Evolutionary conservation across 1,140 invertebrate genomes (phyloP), one percentile per base, ranked within the genome.

Genomic region (Tetranychus cinnabarinus): DNA sequence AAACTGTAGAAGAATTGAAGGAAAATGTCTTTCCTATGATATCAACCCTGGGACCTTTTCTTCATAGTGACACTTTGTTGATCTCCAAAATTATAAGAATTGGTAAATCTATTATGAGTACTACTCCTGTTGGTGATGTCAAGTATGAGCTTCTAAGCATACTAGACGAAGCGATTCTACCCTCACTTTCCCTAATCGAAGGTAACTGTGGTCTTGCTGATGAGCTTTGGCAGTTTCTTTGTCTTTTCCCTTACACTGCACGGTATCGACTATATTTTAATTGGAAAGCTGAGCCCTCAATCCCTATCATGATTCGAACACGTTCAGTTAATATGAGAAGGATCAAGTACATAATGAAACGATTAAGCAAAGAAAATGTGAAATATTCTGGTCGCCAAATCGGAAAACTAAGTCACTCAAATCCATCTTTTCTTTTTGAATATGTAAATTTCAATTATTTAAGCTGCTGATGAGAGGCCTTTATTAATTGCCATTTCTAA

Each of bases 341-440:
- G 68, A 86, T 95, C 6, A 95, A 93, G 69, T 89, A 88, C 63
- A 85, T 96, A 7, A 93, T 98, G 86, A 97, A 97, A 75, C 78
- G 93, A 56, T 84, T 99, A 2, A 92, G 88, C 67, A 99, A 97
- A 72, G 96, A 99, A 73, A 98, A 92, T 68, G 88, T 97, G 2
- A 98, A 97, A 73, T 89, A 86, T 0, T 85, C 92, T 59, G 93
- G 96, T 7, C 75, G 96, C 62, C 82, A 88, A 45, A 85, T 99
- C 61, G 95, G 92, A 15, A 99, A 99, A 77, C 76, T 97, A 23
- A 92, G 88, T 39, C 93, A 98, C 70, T 90, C 85, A 59, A 87
- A 90, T 56, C 95, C 96, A 0, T 86, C 86, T 34, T 84, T 92
- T 66, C 75, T 98, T 0, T 97, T 98, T 70, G 90, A 97, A 74